Percentiles rank a stretch among this genome's conserved stretches.
Conservation (phyloP, 2,113 vertebrate genomes). For the Hippotragus niger region DNA sequence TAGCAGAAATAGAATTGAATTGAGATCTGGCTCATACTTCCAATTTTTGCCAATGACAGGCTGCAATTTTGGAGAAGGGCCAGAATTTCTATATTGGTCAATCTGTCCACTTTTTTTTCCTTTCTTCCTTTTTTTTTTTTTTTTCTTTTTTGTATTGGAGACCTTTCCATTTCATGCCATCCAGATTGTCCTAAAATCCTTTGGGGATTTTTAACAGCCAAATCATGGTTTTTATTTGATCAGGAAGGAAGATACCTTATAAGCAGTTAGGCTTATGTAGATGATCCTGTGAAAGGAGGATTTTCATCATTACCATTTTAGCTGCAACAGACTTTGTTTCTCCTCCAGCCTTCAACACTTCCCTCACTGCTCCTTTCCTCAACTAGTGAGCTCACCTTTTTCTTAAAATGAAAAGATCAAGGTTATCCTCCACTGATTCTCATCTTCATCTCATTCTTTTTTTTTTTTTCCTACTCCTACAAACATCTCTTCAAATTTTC, state of each 20-base stretch:
- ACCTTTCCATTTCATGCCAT: constrained; percentile 37
- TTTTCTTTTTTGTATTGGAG: not conserved
- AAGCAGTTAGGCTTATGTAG: constrained; percentile 2
- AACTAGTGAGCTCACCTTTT: constrained; percentile 28
- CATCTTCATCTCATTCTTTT: not conserved
- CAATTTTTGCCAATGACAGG: constrained; percentile 59
- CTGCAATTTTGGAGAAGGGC: constrained; percentile 57
- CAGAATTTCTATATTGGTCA: constrained; percentile 65
- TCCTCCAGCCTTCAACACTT: not conserved
- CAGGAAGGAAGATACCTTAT: constrained; percentile 28
- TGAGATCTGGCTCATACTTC: constrained; percentile 42
- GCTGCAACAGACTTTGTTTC: constrained; percentile 4
- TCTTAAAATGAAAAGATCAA: constrained; percentile 32
- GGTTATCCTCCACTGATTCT: not conserved
- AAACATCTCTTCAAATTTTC: not conserved
- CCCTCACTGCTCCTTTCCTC: not conserved
- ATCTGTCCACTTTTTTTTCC: constrained; percentile 40
- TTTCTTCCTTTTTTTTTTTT: not conserved
- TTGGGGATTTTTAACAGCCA: not conserved
- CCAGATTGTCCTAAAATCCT: constrained; percentile 29
- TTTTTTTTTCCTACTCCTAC: not conserved
- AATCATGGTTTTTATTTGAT: constrained; percentile 22
- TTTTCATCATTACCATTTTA: not conserved
- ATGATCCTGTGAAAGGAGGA: not conserved
- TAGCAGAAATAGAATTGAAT: constrained; percentile 50